phyloP scores from a whole-genome alignment of 2,113 vertebrate genomes.

The Hyperopisus bebe region DNA sequence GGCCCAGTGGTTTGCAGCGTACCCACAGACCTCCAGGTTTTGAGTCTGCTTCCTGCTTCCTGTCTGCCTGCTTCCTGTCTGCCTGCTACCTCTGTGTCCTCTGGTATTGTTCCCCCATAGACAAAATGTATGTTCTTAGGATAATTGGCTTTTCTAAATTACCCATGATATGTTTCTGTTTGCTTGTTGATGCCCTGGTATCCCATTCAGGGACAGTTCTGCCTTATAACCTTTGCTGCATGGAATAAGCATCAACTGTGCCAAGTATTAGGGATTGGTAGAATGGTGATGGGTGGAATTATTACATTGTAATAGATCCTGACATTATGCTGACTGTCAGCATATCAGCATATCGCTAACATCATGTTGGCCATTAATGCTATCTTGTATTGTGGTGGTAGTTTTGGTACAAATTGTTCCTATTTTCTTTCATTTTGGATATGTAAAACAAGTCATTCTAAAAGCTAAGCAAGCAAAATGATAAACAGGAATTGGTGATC shows the following conservation, averaged over 20 bases:
- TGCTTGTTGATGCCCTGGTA: neutral
- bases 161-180: neutral
- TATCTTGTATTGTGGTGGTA: neutral
- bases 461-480: neutral
- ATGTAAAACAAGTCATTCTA: neutral
- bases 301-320: neutral
- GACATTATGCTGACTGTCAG: neutral
- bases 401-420: neutral
- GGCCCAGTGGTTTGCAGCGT: neutral
- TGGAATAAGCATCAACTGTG: neutral
- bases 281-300: neutral
- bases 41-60: neutral
- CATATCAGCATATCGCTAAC: neutral
- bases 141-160: neutral
- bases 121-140: neutral
- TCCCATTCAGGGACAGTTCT: neutral
- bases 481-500: neutral
- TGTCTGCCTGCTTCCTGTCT: no score
- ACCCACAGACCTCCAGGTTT: neutral
- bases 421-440: neutral
- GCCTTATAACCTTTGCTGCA: neutral
- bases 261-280: no score
- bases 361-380: neutral
- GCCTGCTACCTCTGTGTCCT: neutral
- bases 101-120: neutral